A percentile compares a stretch with the other conserved stretches of the same genome.
Conservation (phyloP, 2,797 vertebrate genomes). For the Gymnoscopelus microlampas region DNA sequence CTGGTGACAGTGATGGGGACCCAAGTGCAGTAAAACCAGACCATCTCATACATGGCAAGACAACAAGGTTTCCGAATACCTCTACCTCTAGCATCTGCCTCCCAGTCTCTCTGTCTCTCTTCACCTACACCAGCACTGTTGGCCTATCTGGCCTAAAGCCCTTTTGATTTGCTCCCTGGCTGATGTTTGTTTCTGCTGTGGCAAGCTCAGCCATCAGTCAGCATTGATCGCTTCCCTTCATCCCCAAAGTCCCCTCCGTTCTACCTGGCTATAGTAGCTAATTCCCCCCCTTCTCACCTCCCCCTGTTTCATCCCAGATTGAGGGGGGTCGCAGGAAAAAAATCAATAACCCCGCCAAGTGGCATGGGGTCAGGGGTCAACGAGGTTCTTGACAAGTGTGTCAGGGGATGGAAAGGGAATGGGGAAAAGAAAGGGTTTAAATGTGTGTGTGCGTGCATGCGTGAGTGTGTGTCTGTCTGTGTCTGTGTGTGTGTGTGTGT, state of each 20-base stretch:
- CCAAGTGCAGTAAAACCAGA: neutral
- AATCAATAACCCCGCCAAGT: slow-evolving; percentile 92
- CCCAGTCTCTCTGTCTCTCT: slow-evolving; percentile 35
- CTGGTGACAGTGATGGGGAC: no score
- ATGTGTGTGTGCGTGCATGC: slow-evolving; percentile 30
- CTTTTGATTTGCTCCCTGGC: slow-evolving; percentile 68
- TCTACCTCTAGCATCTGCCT: slow-evolving; percentile 1
- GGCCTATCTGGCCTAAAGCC: slow-evolving; percentile 68
- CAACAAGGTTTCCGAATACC: no score
- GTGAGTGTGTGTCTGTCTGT: slow-evolving; percentile 73
- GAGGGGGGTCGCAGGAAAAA: slow-evolving; percentile 79
- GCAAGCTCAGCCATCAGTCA: slow-evolving; percentile 84
- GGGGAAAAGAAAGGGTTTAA: slow-evolving; percentile 56
- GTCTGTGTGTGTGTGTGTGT: slow-evolving; percentile 31
- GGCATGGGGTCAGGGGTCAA: slow-evolving; percentile 88
- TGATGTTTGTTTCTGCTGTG: slow-evolving; percentile 77
- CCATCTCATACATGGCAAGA: neutral
- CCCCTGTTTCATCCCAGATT: slow-evolving; percentile 86
- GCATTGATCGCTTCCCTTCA: slow-evolving; percentile 83
- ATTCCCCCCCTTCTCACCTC: slow-evolving; percentile 64
- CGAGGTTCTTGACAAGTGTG: slow-evolving; percentile 91
- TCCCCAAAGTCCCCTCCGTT: slow-evolving; percentile 73
- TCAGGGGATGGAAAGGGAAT: slow-evolving; percentile 82
- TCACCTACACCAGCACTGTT: slow-evolving; percentile 49
- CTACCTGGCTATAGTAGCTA: slow-evolving; percentile 74